Conservation (phyloP, 2,888 invertebrate species). For the Spisula solida region DNA sequence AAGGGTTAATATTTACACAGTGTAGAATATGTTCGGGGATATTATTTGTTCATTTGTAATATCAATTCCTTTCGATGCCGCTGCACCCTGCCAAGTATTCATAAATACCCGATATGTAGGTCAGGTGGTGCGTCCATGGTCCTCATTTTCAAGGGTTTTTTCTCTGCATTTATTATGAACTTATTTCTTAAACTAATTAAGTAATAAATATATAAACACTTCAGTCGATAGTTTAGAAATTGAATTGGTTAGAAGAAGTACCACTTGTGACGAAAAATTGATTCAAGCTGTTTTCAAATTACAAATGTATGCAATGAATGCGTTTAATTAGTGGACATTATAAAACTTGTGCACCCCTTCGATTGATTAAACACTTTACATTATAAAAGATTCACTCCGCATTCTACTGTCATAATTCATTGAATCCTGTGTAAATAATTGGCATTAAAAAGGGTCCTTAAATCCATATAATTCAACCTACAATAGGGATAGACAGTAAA, state of each 20-base stretch:
- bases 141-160: neutral
- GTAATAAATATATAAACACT: neutral
- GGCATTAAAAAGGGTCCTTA: neutral
- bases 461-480: neutral
- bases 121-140: too few species aligned
- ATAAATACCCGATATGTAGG: neutral
- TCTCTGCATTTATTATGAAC: neutral
- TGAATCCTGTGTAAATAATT: constrained; percentile 16
- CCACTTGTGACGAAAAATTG: neutral
- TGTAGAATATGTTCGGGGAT: neutral
- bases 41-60: neutral
- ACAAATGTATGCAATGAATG: neutral
- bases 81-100: neutral
- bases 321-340: neutral
- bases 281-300: constrained; percentile 1
- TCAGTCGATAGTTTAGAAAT: neutral
- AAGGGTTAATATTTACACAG: neutral
- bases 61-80: neutral
- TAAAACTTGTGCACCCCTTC: neutral
- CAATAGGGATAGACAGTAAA: neutral
- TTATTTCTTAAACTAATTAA: neutral
- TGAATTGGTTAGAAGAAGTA: neutral
- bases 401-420: constrained; percentile 4
- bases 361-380: neutral
- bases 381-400: neutral